Evolutionary conservation across 2,888 invertebrate species (phyloP), one percentile per base, ranked within the genome.

Genomic region (Hetaerina titia): DNA sequence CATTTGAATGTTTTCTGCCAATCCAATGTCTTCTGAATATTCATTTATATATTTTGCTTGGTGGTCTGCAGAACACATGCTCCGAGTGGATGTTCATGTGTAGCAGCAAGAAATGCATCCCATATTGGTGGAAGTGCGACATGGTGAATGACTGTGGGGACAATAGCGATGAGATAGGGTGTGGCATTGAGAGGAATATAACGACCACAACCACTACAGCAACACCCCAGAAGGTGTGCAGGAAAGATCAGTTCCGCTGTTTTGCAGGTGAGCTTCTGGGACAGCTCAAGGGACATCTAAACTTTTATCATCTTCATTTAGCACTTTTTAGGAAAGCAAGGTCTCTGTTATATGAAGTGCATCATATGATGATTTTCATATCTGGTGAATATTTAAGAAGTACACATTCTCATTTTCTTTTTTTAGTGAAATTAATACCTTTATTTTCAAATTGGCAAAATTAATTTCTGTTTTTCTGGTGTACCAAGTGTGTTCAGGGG

Each of bases 11-110:
- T 56, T 92, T 8, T 11, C 17, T 64, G 0, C 63, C n/a, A 13
- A 19, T 81, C 45, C 69, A 22, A 17, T 64, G 56, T 94, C n/a
- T n/a, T n/a, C 45, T 94, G 2, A 19, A 17, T 57, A 57, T 19
- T 4, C 7, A 89, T 90, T 69, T 94, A 94, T 63, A 81, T 64
- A 15, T 63, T 92, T 7, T 94, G 15, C 13, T 63, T 6, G n/a
- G n/a, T 31, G 25, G 25, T 95, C 69, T 64, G 8, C 95, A 96
- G 45, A 96, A 97, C 11, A 97, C 97, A 0, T 98, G 98, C 96
- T 97, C 97, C 90, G 98, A 98, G 95, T 98, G 98, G 98, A 98
- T 98, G 98, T 98, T 98, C 96, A 97, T 97, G 96, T 98, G 98
- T 96, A 97, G 97, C 31, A 98, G 98, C 96, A 97, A 97, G 17